Evolutionary conservation across 2,888 invertebrate species (phyloP).

Genomic region (Stenichneumon culpator): DNA sequence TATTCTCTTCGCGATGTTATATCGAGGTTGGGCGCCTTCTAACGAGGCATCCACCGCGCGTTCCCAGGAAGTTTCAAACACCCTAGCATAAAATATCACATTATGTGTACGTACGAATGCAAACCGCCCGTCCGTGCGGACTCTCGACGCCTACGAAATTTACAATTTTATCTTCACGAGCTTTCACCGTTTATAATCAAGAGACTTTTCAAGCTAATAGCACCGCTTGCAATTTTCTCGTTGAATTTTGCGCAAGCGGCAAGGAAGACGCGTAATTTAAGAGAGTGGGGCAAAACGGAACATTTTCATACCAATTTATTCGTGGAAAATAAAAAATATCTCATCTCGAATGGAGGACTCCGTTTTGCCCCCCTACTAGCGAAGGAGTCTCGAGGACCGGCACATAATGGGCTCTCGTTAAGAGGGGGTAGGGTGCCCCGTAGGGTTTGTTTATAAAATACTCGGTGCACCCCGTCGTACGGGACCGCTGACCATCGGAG

Average conservation of each 20-base stretch:
- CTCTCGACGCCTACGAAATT: conserved; percentile 67
- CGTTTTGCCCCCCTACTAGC: not conserved
- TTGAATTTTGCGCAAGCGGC: not conserved
- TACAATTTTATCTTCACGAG: conserved; percentile 52
- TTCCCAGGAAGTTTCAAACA: conserved; percentile 41
- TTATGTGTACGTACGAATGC: conserved; percentile 67
- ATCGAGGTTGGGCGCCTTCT: conserved; percentile 74
- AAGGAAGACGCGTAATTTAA: not conserved
- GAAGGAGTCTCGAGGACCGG: conserved; percentile 47
- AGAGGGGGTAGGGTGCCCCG: conserved; percentile 64
- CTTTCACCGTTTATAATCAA: conserved; percentile 63
- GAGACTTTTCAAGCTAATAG: conserved; percentile 20
- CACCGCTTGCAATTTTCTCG: conserved; percentile 48
- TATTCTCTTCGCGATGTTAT: conserved; percentile 78
- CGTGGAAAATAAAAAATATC: not conserved
- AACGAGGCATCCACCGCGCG: conserved; percentile 75
- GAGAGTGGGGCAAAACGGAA: not conserved
- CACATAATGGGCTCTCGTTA: conserved; percentile 63
- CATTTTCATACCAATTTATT: not conserved
- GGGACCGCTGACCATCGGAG: conserved; percentile 54
- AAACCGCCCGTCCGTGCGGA: conserved; percentile 65
- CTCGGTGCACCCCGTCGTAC: conserved; percentile 37
- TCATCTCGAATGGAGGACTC: not conserved
- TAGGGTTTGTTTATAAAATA: conserved; percentile 74
- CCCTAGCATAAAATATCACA: conserved; percentile 61